Percentiles rank a stretch among this genome's conserved stretches.
Conservation (phyloP, 2,797 vertebrate species). For the Alosa sapidissima region DNA sequence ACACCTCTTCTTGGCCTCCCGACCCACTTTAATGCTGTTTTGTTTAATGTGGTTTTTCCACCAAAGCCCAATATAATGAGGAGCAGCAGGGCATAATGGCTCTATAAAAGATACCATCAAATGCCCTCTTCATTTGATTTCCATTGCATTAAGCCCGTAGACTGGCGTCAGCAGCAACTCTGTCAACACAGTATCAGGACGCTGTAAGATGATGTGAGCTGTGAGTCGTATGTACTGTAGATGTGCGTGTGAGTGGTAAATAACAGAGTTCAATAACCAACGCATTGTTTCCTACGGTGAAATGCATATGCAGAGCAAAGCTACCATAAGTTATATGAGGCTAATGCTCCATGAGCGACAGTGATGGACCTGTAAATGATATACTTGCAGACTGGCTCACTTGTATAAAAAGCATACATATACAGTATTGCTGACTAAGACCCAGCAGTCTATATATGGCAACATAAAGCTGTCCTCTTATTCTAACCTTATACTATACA, state of each 20-base stretch:
- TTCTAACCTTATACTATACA: not conserved
- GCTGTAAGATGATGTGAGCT: not conserved
- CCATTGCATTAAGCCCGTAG: slow-evolving; percentile 71
- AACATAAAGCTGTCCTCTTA: not conserved
- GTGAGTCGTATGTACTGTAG: slow-evolving; percentile 46
- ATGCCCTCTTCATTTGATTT: slow-evolving; percentile 73
- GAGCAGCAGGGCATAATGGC: slow-evolving; percentile 69
- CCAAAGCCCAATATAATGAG: slow-evolving; percentile 57
- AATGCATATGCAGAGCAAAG: not conserved
- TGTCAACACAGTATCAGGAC: slow-evolving; percentile 63
- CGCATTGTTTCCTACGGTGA: not conserved
- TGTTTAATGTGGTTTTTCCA: slow-evolving; percentile 5
- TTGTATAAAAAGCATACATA: not conserved
- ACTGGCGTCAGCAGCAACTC: slow-evolving; percentile 69
- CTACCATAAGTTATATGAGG: not conserved
- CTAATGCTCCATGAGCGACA: too few species aligned
- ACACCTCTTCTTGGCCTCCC: not conserved
- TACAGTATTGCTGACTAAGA: not conserved
- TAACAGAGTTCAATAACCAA: not conserved
- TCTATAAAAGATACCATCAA: slow-evolving; percentile 74
- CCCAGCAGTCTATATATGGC: not conserved
- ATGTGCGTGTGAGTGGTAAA: not conserved
- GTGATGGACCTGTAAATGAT: not conserved
- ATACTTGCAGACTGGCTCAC: not conserved
- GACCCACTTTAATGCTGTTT: not conserved